phyloP scores from a whole-genome alignment of 2,888 invertebrate genomes.

The Tridacna gigas region DNA sequence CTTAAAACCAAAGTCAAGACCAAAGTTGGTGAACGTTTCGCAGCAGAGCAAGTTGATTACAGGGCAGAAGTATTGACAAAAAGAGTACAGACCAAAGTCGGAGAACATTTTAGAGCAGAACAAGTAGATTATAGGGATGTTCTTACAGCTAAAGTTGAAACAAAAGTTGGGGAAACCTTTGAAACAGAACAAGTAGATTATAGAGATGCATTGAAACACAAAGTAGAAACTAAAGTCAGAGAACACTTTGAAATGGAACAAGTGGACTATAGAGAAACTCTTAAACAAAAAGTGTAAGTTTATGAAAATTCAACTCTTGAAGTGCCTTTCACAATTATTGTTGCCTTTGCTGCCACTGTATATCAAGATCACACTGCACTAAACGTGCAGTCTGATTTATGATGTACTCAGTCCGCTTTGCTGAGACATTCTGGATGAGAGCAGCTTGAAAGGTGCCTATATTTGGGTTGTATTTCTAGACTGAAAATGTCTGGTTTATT shows the following conservation, averaged over 20 bases:
- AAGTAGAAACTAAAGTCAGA: slow-evolving; percentile 49
- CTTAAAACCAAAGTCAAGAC: slow-evolving; percentile 62
- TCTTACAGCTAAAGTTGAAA: slow-evolving; percentile 48
- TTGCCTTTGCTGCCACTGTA: too few species aligned
- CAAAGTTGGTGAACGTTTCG: slow-evolving; percentile 57
- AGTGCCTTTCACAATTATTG: too few species aligned
- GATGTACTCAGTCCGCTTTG: too few species aligned
- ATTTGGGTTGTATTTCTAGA: too few species aligned
- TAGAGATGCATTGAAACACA: slow-evolving; percentile 56
- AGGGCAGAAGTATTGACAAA: slow-evolving; percentile 43
- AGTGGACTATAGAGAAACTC: slow-evolving; percentile 63
- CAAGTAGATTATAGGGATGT: slow-evolving; percentile 65
- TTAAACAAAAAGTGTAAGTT: slow-evolving; percentile 60
- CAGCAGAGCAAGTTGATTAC: slow-evolving; percentile 62
- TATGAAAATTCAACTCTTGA: background rate
- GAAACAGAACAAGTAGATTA: slow-evolving; percentile 66
- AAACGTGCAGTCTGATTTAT: too few species aligned
- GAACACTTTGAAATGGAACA: slow-evolving; percentile 54
- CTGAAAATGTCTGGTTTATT: too few species aligned
- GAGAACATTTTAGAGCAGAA: slow-evolving; percentile 48
- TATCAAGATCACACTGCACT: too few species aligned
- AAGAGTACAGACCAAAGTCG: slow-evolving; percentile 59
- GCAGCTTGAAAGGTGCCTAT: too few species aligned
- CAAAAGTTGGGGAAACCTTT: slow-evolving; percentile 45
- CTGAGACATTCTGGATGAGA: too few species aligned